Conservation (phyloP, 2,797 vertebrate species). For the Pelodytes ibericus region DNA sequence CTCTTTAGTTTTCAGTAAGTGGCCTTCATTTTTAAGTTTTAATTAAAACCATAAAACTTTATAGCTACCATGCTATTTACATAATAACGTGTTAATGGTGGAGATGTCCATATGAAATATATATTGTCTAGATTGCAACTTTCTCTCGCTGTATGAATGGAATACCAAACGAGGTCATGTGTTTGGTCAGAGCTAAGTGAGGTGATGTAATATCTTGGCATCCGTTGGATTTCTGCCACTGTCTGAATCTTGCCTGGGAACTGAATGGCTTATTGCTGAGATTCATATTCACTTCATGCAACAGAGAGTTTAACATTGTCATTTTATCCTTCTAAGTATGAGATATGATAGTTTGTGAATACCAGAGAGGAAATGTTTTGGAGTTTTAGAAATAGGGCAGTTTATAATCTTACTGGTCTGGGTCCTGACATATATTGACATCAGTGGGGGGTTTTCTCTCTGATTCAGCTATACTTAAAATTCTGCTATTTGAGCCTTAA, state of each 20-base stretch:
- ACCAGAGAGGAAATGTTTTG: slow-evolving; percentile 53
- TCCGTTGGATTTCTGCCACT: slow-evolving; percentile 6
- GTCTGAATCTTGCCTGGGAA: slow-evolving; percentile 36
- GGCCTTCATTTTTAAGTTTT: slow-evolving; percentile 42
- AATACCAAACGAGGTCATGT: slow-evolving; percentile 54
- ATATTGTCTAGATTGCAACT: slow-evolving; percentile 55
- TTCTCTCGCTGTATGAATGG: slow-evolving; percentile 28
- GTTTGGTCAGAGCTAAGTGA: slow-evolving; percentile 54
- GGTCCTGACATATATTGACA: no score
- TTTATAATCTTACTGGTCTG: no score
- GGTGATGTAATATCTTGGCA: slow-evolving; percentile 55
- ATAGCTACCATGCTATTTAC: slow-evolving; percentile 52
- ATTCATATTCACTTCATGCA: slow-evolving; percentile 31
- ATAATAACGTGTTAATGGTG: slow-evolving; percentile 55
- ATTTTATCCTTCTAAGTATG: slow-evolving; percentile 8
- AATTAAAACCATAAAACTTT: slow-evolving; percentile 57
- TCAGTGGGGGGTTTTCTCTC: no score
- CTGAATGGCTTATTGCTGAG: slow-evolving; percentile 6
- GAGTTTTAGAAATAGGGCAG: slow-evolving; percentile 57
- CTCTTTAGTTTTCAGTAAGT: slow-evolving; percentile 21
- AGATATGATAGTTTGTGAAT: slow-evolving; percentile 15
- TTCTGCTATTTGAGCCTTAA: no score
- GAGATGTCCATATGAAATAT: slow-evolving; percentile 51
- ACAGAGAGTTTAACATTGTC: background rate
- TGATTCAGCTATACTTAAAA: no score